Conservation (phyloP, 2,113 vertebrate genomes). For the Macheiramphus alcinus region DNA sequence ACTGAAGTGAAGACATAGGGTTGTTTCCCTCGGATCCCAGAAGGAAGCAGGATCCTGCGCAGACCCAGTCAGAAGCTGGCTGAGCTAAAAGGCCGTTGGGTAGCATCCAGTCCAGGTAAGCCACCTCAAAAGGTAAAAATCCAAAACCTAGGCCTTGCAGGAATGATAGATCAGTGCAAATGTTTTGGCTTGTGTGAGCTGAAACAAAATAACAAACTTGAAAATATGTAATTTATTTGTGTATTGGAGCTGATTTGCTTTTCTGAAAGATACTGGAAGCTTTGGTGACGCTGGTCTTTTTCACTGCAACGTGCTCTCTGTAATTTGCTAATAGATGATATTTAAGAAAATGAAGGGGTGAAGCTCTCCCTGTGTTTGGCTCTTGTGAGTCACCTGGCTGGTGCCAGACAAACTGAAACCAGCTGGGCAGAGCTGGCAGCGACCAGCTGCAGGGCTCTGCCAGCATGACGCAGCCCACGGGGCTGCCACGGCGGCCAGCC, state of each 20-base stretch:
- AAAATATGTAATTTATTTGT: background rate
- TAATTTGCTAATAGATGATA: background rate
- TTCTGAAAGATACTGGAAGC: background rate
- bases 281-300: background rate
- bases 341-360: background rate
- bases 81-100: background rate
- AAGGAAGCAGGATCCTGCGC: background rate
- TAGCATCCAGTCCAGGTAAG: background rate
- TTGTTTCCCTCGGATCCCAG: background rate
- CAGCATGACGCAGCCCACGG: accelerated
- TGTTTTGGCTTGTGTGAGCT: background rate
- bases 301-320: background rate
- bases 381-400: background rate
- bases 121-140: background rate
- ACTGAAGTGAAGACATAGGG: background rate
- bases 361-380: background rate
- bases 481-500: accelerated
- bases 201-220: background rate
- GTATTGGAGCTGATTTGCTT: background rate
- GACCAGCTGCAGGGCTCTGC: background rate
- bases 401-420: background rate
- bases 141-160: background rate
- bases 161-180: background rate
- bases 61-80: background rate
- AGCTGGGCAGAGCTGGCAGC: accelerated